phyloP scores from a whole-genome alignment of 1,140 invertebrate genomes.

The Nephila pilipes region DNA sequence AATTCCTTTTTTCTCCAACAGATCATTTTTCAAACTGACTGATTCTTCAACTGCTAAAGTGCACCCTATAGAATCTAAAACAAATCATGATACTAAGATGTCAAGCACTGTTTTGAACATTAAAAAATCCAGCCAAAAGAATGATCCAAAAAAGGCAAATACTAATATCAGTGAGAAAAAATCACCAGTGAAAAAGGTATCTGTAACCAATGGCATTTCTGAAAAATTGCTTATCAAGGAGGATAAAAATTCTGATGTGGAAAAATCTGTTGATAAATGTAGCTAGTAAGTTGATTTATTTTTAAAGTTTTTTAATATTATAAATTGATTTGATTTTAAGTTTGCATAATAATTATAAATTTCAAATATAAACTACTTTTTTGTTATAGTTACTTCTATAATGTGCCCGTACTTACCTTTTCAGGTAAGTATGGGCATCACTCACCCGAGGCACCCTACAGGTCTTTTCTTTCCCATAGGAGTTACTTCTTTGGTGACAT shows the following conservation, averaged over 20 bases:
- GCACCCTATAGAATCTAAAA: neutral
- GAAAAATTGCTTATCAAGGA: neutral
- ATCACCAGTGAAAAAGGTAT: neutral
- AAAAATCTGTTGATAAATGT: neutral
- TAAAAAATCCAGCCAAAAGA: neutral
- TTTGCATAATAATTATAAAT: no score
- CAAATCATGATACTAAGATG: neutral
- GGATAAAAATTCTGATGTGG: neutral
- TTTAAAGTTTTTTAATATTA: neutral
- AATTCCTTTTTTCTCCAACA: no score
- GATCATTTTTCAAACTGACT: constrained; percentile 19
- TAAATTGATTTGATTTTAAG: no score
- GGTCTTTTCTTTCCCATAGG: no score
- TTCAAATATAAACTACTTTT: no score
- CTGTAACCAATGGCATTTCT: neutral
- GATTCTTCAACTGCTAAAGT: neutral
- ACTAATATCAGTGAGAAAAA: neutral
- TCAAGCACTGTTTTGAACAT: no score
- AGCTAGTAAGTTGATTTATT: neutral
- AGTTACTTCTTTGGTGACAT: no score
- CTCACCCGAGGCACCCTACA: no score
- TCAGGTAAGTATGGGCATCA: no score
- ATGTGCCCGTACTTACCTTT: no score
- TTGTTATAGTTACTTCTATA: neutral
- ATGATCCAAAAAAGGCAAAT: neutral